These are phyloP conservation scores for Amphilophus citrinellus DNA, from an alignment of 2,113 vertebrate genomes.

Conservation along the genomic window DNA sequence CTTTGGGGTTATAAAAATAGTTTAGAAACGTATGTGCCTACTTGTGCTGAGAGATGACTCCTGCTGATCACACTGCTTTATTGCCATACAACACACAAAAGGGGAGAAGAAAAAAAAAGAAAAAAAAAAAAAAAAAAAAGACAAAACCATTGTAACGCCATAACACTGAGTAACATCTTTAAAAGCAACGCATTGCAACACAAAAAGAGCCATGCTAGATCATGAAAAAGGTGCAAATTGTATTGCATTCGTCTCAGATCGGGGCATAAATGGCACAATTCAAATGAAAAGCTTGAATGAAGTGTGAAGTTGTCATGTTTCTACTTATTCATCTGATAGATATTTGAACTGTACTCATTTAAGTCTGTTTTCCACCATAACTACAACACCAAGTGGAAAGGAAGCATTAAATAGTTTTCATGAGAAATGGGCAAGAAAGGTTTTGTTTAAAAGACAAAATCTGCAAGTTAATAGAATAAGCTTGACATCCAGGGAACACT, in stretches of 20 bases:
- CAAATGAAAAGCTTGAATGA: constrained; percentile 22
- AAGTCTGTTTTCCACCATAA: background rate
- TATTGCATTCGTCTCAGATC: constrained; percentile 26
- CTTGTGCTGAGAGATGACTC: constrained; percentile 68
- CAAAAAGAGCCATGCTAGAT: constrained; percentile 44
- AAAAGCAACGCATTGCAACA: constrained; percentile 79
- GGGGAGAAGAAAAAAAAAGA: background rate
- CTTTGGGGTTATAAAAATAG: constrained; percentile 75
- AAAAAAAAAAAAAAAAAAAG: constrained; percentile 23
- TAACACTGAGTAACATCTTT: constrained; percentile 38
- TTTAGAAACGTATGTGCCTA: constrained; percentile 61
- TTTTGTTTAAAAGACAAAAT: background rate
- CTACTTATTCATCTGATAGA: background rate
- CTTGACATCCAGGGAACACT: background rate
- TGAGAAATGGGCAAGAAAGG: background rate
- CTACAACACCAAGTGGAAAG: background rate
- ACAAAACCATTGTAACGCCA: constrained; percentile 19
- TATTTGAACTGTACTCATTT: background rate
- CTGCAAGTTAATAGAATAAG: background rate
- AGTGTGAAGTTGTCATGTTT: background rate
- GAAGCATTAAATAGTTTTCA: background rate
- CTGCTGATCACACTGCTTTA: constrained; percentile 64
- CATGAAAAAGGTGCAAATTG: constrained; percentile 73
- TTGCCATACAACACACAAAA: constrained; percentile 69
- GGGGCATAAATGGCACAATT: constrained; percentile 61